Percentiles rank a stretch among this genome's conserved stretches.
Conservation (phyloP, 2,888 invertebrate genomes). For the Tillus elongatus region DNA sequence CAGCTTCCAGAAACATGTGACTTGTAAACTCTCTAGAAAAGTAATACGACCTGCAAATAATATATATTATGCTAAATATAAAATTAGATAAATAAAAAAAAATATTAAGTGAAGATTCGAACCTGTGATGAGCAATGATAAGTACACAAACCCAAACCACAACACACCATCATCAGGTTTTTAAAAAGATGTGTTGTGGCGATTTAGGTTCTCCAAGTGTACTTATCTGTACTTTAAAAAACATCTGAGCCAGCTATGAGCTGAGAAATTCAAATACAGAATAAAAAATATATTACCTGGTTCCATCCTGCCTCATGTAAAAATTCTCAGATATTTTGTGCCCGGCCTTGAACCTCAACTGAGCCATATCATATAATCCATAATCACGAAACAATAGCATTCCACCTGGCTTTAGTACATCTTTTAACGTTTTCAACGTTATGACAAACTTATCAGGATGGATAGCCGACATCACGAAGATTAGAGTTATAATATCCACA, state of each 20-base stretch:
- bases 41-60: slow-evolving; percentile 61
- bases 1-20: slow-evolving; percentile 55
- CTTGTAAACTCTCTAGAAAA: slow-evolving; percentile 65
- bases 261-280: too few species aligned
- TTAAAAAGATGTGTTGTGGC: too few species aligned
- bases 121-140: too few species aligned
- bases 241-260: too few species aligned
- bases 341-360: slow-evolving; percentile 85
- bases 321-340: slow-evolving; percentile 87
- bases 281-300: slow-evolving; percentile 50
- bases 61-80: slow-evolving; percentile 11
- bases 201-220: too few species aligned
- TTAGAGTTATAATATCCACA: slow-evolving; percentile 77
- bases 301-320: slow-evolving; percentile 95
- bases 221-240: too few species aligned
- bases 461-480: slow-evolving; percentile 93
- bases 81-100: not conserved
- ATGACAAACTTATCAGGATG: slow-evolving; percentile 71
- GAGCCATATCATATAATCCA: slow-evolving; percentile 92
- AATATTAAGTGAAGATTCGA: not conserved
- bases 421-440: slow-evolving; percentile 55
- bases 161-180: too few species aligned
- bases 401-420: slow-evolving; percentile 65
- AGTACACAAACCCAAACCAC: too few species aligned
- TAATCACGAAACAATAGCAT: slow-evolving; percentile 85